Conservation (phyloP, 2,113 vertebrate genomes). For the Pholis gunnellus region DNA sequence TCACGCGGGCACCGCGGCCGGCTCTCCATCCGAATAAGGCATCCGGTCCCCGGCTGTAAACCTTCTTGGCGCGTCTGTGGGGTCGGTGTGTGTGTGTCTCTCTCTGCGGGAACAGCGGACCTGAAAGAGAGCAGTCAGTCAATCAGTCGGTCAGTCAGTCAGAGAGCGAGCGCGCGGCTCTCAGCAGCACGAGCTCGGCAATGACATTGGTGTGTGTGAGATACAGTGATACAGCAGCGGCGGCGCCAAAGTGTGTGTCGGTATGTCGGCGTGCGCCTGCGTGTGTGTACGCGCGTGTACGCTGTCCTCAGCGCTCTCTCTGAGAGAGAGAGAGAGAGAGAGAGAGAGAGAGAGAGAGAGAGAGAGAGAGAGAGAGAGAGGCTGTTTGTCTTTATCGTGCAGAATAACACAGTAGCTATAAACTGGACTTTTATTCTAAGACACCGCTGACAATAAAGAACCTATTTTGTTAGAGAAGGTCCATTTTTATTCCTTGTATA, state of each 20-base stretch:
- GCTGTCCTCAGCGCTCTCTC: constrained; percentile 44
- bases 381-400: not conserved
- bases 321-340: not conserved
- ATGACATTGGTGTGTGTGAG: constrained; percentile 69
- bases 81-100: not conserved
- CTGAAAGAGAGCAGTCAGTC: constrained; percentile 47
- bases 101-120: constrained; percentile 38
- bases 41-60: constrained; percentile 69
- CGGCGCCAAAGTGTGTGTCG: constrained; percentile 64
- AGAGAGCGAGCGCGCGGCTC: constrained; percentile 40
- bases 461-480: not conserved
- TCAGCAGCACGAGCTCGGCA: constrained; percentile 61
- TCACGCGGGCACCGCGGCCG: constrained; percentile 79
- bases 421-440: constrained; percentile 10
- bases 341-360: not conserved
- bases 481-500: not conserved
- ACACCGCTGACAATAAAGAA: not conserved
- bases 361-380: not conserved
- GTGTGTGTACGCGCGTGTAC: constrained; percentile 38
- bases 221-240: constrained; percentile 33
- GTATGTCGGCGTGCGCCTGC: constrained; percentile 60
- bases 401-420: constrained; percentile 5
- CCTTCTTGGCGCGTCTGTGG: constrained; percentile 32
- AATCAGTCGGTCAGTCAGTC: constrained; percentile 6
- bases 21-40: constrained; percentile 87